Evolutionary conservation across 2,797 vertebrate genomes (phyloP), one percentile per base, ranked within the genome.

Genomic region (Gallirallus australis): DNA sequence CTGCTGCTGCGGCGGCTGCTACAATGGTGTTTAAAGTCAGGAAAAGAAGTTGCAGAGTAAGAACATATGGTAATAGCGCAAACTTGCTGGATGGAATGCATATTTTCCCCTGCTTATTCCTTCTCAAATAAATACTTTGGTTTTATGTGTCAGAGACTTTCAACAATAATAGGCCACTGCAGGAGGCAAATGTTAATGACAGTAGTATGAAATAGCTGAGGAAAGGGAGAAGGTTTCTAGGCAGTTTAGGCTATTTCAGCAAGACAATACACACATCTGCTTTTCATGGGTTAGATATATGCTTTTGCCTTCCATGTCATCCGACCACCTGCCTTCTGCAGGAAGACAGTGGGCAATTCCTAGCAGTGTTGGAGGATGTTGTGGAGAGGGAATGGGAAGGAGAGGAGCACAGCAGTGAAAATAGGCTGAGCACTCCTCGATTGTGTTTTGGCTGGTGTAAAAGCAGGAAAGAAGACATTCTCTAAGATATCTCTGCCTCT

Each of bases 81-180:
- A 40, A 89, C 66, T 80, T 70, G 31, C 60, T 77, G 37, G 45
- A 71, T 60, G 24, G 70, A 93, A 95, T 48, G 63, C 21, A 2
- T 71, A 86, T 86, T 95, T 94, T 77, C 4, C 19, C 68, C 33
- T 64, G 57, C 37, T 78, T 72, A 77, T 63, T 86, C 50, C 35
- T 19, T 84, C 64, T 54, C 37, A 89, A 73, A 77, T 40, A 60
- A 81, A 92, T 83, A 77, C 45, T 84, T 90, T 16, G 30, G 16
- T 50, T 97, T 95, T 89, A 80, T 73, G 68, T 94, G 61, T 95
- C 83, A 89, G 70, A 93, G 57, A 57, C 61, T 91, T 94, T 86
- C 90, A 94, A 77, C 39, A 95, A 60, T 59, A 93, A 86, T 25
- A 73, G 48, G 50, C 77, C 75, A 61, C 73, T 65, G 86, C 33